These are phyloP conservation scores for Cyrtonyx montezumae DNA, from an alignment of 2,113 vertebrate genomes.

Conservation along the genomic window DNA sequence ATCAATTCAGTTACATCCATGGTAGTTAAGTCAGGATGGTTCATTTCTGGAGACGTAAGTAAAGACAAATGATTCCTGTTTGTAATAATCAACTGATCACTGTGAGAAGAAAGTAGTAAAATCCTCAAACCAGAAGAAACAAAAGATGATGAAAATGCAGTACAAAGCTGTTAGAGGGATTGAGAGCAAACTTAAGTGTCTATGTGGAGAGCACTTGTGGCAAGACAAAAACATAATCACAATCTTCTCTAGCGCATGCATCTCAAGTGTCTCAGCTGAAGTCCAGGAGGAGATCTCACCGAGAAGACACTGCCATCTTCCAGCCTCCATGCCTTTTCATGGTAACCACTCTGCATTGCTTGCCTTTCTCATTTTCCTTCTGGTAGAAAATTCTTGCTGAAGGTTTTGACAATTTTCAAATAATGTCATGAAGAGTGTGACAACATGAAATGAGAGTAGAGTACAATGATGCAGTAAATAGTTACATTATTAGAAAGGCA, in stretches of 20 bases:
- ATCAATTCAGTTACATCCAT: neutral
- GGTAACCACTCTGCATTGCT: constrained; percentile 29
- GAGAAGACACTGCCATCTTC: rapidly evolving
- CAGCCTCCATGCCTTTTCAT: neutral
- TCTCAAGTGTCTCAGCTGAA: neutral
- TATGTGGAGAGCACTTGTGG: neutral
- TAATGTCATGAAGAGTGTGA: constrained; percentile 48
- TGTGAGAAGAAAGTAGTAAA: neutral
- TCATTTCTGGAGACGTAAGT: neutral
- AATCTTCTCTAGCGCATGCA: neutral
- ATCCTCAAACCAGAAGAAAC: neutral
- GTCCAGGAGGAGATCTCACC: neutral
- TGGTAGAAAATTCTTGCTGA: constrained; percentile 60
- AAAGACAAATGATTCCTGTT: neutral
- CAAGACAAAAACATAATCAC: neutral
- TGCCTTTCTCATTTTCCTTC: constrained; percentile 34
- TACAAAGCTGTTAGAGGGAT: neutral
- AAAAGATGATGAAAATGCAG: neutral
- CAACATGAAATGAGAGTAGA: constrained; percentile 64
- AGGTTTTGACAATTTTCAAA: constrained; percentile 64
- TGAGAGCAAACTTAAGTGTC: neutral
- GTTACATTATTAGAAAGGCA: constrained; percentile 68
- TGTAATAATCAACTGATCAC: neutral
- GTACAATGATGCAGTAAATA: constrained; percentile 70
- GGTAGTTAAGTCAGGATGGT: neutral